phyloP scores from a whole-genome alignment of 2,113 vertebrate species.

The Dromas ardeola region DNA sequence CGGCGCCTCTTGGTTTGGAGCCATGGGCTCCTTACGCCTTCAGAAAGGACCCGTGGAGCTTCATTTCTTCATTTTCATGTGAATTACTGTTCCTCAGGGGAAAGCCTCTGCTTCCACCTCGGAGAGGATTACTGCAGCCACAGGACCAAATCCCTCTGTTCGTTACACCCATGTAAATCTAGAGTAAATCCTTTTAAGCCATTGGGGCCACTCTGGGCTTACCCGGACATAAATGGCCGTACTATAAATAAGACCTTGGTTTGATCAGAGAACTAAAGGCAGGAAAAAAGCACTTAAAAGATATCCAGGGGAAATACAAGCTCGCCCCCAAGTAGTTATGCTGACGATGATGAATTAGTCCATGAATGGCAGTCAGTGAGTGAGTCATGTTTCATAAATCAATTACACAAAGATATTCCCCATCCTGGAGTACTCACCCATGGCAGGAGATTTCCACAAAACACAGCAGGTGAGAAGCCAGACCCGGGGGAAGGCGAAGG shows the following conservation, averaged over 20 bases:
- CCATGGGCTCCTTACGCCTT: background rate
- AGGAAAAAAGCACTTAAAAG: constrained; percentile 5
- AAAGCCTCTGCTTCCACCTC: background rate
- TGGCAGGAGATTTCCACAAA: background rate
- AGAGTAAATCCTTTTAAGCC: constrained; percentile 54
- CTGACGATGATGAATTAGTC: background rate
- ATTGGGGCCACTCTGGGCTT: constrained; percentile 33
- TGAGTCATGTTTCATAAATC: background rate
- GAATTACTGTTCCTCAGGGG: background rate
- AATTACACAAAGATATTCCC: background rate
- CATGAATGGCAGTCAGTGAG: background rate
- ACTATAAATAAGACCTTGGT: constrained; percentile 45
- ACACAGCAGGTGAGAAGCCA: background rate
- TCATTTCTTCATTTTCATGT: background rate
- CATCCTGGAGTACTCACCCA: background rate
- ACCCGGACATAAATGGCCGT: constrained; percentile 5
- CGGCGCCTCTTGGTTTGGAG: rapidly evolving
- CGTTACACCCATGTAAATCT: background rate
- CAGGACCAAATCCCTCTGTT: background rate
- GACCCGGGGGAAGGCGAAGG: background rate
- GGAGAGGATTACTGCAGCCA: background rate
- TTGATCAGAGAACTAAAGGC: constrained; percentile 2
- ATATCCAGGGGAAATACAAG: background rate
- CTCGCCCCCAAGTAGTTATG: background rate
- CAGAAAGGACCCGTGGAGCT: background rate